Evolutionary conservation across 1,140 invertebrate species (phyloP).

Genomic region (Halictus rubicundus): DNA sequence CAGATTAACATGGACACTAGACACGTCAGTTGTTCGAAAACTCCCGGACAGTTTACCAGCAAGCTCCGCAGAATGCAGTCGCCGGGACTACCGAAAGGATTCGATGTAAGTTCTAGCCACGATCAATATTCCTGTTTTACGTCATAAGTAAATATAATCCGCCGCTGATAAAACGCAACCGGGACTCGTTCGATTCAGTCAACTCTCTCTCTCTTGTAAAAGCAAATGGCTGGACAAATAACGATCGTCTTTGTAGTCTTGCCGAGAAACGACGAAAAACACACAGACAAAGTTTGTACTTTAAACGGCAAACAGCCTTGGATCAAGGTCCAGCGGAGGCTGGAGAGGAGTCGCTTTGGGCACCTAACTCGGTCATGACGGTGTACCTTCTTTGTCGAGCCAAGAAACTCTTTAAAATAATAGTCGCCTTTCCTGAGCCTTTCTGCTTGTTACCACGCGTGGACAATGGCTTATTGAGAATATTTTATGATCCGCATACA

Average conservation of each 20-base stretch:
- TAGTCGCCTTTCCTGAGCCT: too few species aligned
- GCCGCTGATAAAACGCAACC: neutral
- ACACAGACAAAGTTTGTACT: slow-evolving; percentile 39
- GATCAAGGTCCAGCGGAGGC: slow-evolving; percentile 18
- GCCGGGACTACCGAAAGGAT: neutral
- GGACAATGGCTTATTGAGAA: too few species aligned
- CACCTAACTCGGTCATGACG: neutral
- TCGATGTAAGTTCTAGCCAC: slow-evolving; percentile 39
- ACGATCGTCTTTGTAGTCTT: neutral
- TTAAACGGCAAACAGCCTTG: slow-evolving; percentile 30
- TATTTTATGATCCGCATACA: too few species aligned
- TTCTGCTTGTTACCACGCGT: too few species aligned
- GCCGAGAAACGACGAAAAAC: slow-evolving; percentile 3
- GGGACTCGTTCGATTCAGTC: neutral
- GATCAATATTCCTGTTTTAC: neutral
- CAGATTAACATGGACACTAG: slow-evolving; percentile 22
- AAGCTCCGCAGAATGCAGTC: neutral
- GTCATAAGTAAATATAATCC: neutral
- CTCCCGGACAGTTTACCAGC: neutral
- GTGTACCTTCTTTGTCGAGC: neutral
- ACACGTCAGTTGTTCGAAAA: too few species aligned
- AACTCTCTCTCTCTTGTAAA: too few species aligned
- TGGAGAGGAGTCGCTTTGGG: slow-evolving; percentile 11
- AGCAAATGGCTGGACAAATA: slow-evolving; percentile 23
- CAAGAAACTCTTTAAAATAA: too few species aligned